These are phyloP conservation scores for Achatina immaculata DNA, from an alignment of 1,140 invertebrate genomes.

Conservation along the genomic window DNA sequence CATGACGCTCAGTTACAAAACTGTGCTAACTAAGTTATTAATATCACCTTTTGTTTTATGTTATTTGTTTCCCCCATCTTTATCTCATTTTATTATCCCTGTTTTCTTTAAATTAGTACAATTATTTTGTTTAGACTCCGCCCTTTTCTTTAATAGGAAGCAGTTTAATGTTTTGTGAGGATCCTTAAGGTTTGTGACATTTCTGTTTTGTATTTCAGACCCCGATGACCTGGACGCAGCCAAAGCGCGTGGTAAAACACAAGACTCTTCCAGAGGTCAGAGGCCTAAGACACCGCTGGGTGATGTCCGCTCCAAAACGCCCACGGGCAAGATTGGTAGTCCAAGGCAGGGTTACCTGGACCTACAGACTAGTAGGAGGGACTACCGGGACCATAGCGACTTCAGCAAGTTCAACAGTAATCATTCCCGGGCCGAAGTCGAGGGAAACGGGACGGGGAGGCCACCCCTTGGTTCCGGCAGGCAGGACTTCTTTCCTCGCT, in stretches of 20 bases:
- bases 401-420: constrained; percentile 42
- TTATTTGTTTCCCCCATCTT: too few species aligned
- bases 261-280: background rate
- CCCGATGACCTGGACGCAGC: constrained; percentile 50
- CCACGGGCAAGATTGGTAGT: constrained; percentile 31
- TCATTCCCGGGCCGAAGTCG: constrained; percentile 41
- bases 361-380: constrained; percentile 50
- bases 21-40: too few species aligned
- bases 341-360: constrained; percentile 44
- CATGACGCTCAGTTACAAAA: too few species aligned
- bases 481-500: constrained; percentile 49
- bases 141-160: too few species aligned
- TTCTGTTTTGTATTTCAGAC: constrained; percentile 46
- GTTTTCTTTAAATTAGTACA: too few species aligned
- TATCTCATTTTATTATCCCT: too few species aligned
- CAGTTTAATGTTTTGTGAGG: too few species aligned
- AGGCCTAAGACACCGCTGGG: constrained; percentile 59
- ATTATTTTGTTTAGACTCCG: too few species aligned
- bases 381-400: constrained; percentile 34
- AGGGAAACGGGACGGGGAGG: constrained; percentile 42
- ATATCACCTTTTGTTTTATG: too few species aligned
- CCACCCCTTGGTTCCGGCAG: constrained; percentile 56
- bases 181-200: too few species aligned
- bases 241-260: constrained; percentile 38
- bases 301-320: constrained; percentile 45